Evolutionary conservation across 2,888 invertebrate genomes (phyloP), one percentile per base, ranked within the genome.

Genomic region (Pseudococcus viburni): DNA sequence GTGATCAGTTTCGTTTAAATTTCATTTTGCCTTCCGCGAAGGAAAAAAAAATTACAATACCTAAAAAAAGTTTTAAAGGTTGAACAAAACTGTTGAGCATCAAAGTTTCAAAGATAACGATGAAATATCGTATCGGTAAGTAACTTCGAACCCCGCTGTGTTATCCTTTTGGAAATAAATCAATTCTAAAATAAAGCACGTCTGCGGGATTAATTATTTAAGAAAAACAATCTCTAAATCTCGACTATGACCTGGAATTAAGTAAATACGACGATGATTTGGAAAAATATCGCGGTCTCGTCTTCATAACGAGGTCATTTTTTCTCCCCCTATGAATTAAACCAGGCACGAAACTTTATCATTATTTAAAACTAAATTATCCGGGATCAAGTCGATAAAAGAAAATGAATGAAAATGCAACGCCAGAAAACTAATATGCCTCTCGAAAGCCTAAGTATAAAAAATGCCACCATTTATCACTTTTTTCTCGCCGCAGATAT

Each of bases 231-330:
- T 64, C 22, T 64, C 64, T 19, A 64, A 64, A 64, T 22, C 1
- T 22, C 22, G 64, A 64, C 64, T 64, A 64, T 64, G 22, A 64
- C 64, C 64, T 64, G 64, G 64, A 64, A 64, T 64, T 64, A 19
- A 64, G 64, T 64, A 64, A 64, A 64, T 64, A 64, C 19, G 12
- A 22, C 22, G 19, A 9, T 64, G 64, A 64, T 64, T 64, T 64
- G 0, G 3, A 64, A 64, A 22, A 19, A 15, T 64, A 64, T 22
- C 64, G 64, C 19, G 9, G 22, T 22, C 22, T 64, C 8, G 9
- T 64, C 22, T 59, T 64, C 42, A 42, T 42, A 22, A 64, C 22
- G 64, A 22, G 22, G 64, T 64, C 22, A 22, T 64, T 15, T n/a
- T 64, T 64, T 64, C 8, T 0, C 9, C 11, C 19, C 42, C 42